A percentile compares a stretch with the other conserved stretches of the same genome.
These are phyloP conservation scores for Dasypus novemcinctus DNA, from an alignment of 2,113 vertebrate genomes.

Conservation along the genomic window DNA sequence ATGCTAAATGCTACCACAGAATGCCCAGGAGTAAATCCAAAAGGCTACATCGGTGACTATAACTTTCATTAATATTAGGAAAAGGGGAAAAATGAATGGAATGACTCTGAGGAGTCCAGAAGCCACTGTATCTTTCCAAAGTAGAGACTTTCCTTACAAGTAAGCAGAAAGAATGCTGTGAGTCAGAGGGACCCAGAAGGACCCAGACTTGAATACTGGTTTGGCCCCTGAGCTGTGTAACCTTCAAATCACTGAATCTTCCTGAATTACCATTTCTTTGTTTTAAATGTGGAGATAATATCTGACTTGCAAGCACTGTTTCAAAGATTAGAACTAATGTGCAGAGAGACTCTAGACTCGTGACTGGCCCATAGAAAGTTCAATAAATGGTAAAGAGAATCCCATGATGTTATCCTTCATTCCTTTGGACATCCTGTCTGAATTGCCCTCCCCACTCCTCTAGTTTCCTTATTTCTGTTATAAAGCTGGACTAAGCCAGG, in stretches of 20 bases:
- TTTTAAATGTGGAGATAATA: background rate
- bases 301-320: background rate
- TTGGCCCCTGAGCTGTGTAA: background rate
- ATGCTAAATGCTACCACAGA: background rate
- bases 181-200: background rate
- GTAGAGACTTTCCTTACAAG: background rate
- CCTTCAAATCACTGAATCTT: background rate
- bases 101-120: background rate
- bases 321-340: background rate
- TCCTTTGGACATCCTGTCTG: background rate
- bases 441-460: fast-evolving
- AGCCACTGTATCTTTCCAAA: background rate
- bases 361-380: background rate
- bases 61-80: background rate
- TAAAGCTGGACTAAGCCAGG: background rate
- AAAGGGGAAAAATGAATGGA: too few relatives aligned
- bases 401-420: background rate
- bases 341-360: background rate
- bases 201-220: background rate
- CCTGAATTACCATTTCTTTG: background rate
- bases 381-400: background rate
- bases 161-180: background rate
- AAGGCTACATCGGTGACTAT: background rate
- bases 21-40: background rate
- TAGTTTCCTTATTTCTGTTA: background rate